Conservation (phyloP, 2,797 vertebrate genomes). For the Parauchenoglanis punctatus region DNA sequence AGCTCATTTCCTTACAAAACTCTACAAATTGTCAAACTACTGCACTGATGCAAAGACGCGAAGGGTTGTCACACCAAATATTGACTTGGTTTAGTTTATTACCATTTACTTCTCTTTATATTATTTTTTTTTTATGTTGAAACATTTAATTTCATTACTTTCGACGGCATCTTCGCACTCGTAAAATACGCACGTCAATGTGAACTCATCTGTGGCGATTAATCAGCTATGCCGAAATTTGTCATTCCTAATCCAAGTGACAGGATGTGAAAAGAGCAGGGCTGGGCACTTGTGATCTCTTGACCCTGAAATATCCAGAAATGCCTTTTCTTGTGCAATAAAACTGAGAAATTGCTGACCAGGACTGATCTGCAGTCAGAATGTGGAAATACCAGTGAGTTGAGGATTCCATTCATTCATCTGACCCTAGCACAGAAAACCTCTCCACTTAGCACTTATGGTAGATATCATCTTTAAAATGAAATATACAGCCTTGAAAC, state of each 20-base stretch:
- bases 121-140: neutral
- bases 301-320: neutral
- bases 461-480: neutral
- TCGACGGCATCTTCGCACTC: neutral
- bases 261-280: neutral
- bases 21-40: neutral
- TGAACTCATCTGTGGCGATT: neutral
- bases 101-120: neutral
- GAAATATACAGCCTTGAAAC: neutral
- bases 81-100: neutral
- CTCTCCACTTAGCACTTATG: neutral
- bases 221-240: neutral
- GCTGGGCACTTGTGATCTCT: neutral
- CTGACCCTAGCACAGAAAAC: neutral
- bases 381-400: slow-evolving; percentile 6
- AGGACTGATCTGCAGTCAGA: neutral
- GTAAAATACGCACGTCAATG: neutral
- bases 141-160: neutral
- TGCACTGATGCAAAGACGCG: neutral
- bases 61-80: neutral
- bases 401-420: neutral
- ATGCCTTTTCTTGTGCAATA: neutral
- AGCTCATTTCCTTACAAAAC: neutral
- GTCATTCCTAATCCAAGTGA: neutral
- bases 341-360: neutral